Conservation (phyloP, 2,888 invertebrate species). For the Crematogaster levior region DNA sequence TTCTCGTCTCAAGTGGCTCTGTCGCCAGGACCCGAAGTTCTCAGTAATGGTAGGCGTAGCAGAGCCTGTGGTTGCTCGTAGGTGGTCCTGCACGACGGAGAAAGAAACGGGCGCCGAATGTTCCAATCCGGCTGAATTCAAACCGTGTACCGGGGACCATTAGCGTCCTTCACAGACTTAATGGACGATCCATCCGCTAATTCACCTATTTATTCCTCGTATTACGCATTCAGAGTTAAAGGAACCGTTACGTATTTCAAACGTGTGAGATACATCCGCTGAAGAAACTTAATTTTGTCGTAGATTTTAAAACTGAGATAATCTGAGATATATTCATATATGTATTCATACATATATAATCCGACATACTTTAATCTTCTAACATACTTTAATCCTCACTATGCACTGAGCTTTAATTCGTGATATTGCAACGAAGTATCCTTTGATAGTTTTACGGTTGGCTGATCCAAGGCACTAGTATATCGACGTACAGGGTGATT, state of each 20-base stretch:
- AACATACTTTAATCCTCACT: not conserved
- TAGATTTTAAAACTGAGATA: not conserved
- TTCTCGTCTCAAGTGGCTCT: conserved; percentile 10
- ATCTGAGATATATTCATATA: too few relatives aligned
- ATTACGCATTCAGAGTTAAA: not conserved
- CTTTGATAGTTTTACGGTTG: conserved; percentile 26
- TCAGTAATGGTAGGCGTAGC: conserved; percentile 4
- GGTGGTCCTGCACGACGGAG: not conserved
- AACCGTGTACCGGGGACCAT: not conserved
- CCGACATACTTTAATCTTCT: not conserved
- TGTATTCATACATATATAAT: not conserved
- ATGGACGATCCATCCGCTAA: not conserved
- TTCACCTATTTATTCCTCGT: not conserved
- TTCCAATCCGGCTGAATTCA: not conserved
- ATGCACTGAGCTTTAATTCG: not conserved
- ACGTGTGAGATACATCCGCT: not conserved
- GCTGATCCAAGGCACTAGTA: not conserved
- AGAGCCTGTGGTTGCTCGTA: not conserved
- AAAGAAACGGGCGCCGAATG: not conserved
- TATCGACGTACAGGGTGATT: not conserved
- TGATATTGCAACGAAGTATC: not conserved
- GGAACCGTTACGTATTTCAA: not conserved
- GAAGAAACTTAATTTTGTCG: not conserved
- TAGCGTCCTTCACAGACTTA: not conserved
- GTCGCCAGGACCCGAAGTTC: conserved; percentile 6